These are phyloP conservation scores for Oryzias sinensis DNA, from an alignment of 2,797 vertebrate species.

Conservation along the genomic window DNA sequence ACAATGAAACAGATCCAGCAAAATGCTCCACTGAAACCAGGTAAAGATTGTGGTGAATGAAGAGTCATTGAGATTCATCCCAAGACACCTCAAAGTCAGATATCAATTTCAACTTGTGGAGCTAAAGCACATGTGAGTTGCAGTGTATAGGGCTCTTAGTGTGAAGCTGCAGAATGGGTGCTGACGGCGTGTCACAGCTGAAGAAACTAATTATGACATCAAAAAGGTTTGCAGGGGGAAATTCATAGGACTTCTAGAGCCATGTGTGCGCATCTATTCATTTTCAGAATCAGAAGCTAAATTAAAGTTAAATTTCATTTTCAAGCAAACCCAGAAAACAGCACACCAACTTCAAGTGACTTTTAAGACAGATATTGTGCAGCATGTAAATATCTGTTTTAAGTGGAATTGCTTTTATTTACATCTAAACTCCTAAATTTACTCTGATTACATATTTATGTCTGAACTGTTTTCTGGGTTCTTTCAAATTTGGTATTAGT, in stretches of 20 bases:
- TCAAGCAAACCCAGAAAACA: too few relatives aligned
- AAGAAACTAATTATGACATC: background rate
- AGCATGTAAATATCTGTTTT: too few relatives aligned
- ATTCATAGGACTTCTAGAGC: background rate
- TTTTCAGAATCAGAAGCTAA: too few relatives aligned
- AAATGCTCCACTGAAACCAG: background rate
- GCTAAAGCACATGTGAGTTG: background rate
- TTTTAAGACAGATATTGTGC: too few relatives aligned
- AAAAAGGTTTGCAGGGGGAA: background rate
- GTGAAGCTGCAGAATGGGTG: background rate
- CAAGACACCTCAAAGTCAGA: background rate
- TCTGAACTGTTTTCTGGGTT: too few relatives aligned
- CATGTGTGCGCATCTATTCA: too few relatives aligned
- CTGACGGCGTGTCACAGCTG: background rate
- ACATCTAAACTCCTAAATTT: too few relatives aligned
- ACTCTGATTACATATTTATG: too few relatives aligned
- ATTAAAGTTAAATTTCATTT: too few relatives aligned
- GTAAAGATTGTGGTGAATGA: constrained; percentile 2
- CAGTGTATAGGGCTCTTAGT: constrained; percentile 2
- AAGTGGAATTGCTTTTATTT: too few relatives aligned
- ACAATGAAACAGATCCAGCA: constrained; percentile 13
- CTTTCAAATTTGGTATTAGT: too few relatives aligned
- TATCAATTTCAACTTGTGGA: constrained; percentile 6
- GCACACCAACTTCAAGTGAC: too few relatives aligned
- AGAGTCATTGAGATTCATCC: background rate